These are phyloP conservation scores for Entomyzon cyanotis DNA, from an alignment of 2,113 vertebrate species.

Conservation along the genomic window DNA sequence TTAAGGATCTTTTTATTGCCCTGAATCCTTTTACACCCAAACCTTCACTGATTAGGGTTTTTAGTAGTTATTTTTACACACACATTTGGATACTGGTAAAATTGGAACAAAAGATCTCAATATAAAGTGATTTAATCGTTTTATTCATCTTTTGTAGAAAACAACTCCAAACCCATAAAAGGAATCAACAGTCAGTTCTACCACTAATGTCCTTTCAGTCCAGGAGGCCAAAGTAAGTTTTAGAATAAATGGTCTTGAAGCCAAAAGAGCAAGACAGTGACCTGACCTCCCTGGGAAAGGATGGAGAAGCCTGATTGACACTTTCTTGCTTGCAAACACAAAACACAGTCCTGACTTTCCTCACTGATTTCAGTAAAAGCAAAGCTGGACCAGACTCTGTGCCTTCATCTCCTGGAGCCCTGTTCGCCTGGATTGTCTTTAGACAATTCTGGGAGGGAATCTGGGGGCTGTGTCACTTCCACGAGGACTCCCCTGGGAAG, in stretches of 20 bases:
- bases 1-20: neutral
- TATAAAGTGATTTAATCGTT: neutral
- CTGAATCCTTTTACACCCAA: neutral
- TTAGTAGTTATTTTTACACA: neutral
- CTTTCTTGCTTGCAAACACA: neutral
- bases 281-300: neutral
- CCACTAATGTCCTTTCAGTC: neutral
- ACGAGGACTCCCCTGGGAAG: neutral
- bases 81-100: neutral
- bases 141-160: neutral
- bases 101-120: neutral
- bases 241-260: neutral
- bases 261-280: neutral
- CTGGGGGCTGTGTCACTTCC: neutral
- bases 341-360: neutral
- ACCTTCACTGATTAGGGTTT: neutral
- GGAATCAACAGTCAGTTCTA: neutral
- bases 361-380: neutral
- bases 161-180: neutral
- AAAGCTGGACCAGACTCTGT: neutral
- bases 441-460: neutral
- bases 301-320: neutral
- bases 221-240: neutral
- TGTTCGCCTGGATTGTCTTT: neutral
- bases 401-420: neutral